Conservation (phyloP, 1,140 invertebrate genomes). For the Cherax quadricarinatus region DNA sequence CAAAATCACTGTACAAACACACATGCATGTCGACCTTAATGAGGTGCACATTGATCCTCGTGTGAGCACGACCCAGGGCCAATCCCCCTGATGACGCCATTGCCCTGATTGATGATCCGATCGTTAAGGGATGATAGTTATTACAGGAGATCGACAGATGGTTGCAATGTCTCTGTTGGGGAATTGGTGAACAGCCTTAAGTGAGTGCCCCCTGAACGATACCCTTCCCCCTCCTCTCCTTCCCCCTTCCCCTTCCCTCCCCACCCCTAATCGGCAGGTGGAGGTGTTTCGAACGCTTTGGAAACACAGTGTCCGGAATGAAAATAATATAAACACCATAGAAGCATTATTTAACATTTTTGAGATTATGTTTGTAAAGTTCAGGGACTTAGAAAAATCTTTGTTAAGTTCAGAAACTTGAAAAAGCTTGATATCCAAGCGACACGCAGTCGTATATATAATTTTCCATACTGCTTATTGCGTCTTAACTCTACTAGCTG, state of each 20-base stretch:
- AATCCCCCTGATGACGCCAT: constrained; percentile 33
- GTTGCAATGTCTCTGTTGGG: constrained; percentile 22
- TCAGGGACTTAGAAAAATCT: no score
- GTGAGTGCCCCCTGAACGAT: not conserved
- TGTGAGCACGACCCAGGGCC: not conserved
- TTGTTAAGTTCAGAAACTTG: no score
- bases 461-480: no score
- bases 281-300: no score
- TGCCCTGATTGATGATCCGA: constrained; percentile 22
- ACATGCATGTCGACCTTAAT: not conserved
- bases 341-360: no score
- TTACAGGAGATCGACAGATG: constrained; percentile 36
- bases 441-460: no score
- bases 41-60: not conserved
- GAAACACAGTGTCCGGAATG: no score
- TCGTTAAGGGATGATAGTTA: constrained; percentile 47
- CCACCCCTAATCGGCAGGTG: not conserved
- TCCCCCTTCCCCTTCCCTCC: no score
- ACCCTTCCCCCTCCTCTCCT: not conserved
- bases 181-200: not conserved
- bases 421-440: no score
- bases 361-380: no score
- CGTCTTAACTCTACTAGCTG: no score
- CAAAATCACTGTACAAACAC: not conserved
- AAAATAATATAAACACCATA: no score